Evolutionary conservation across 2,888 invertebrate genomes (phyloP).

Genomic region (Cerastis leucographa): DNA sequence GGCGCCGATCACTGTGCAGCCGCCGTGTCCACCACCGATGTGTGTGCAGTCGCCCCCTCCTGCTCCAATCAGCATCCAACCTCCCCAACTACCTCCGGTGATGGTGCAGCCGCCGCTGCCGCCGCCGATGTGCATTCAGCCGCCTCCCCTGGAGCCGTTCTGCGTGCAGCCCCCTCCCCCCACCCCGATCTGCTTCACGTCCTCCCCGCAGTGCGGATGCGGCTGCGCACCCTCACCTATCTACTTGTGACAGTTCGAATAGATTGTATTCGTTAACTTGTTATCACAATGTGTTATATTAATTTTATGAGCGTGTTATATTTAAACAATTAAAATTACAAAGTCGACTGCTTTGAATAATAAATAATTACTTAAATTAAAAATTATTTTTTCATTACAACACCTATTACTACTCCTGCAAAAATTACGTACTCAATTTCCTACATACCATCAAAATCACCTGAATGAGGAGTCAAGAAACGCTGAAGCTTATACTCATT

Average conservation of each 20-base stretch:
- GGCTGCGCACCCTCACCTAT: conserved; percentile 68
- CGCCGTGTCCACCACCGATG: conserved; percentile 81
- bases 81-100: conserved; percentile 81
- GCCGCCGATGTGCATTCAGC: conserved; percentile 79
- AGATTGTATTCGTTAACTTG: conserved; percentile 53
- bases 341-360: conserved; percentile 20
- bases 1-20: conserved; percentile 81
- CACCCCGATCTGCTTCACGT: conserved; percentile 69
- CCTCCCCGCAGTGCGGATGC: conserved; percentile 62
- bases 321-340: conserved; percentile 32
- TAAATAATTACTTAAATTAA: conserved; percentile 38
- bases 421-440: neutral
- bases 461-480: neutral
- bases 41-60: conserved; percentile 83
- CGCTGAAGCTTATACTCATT: neutral
- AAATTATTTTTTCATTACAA: conserved; percentile 30
- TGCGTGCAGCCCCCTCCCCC: conserved; percentile 73
- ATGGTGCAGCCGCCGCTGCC: conserved; percentile 82
- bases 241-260: conserved; percentile 69
- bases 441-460: neutral
- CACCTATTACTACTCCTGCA: neutral
- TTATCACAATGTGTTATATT: conserved; percentile 56
- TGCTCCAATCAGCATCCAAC: conserved; percentile 81
- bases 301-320: conserved; percentile 37
- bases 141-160: conserved; percentile 81